Base-by-base conservation (phyloP, 2,888 invertebrate genomes). In the Scelioninae gen. 1 region DNA sequence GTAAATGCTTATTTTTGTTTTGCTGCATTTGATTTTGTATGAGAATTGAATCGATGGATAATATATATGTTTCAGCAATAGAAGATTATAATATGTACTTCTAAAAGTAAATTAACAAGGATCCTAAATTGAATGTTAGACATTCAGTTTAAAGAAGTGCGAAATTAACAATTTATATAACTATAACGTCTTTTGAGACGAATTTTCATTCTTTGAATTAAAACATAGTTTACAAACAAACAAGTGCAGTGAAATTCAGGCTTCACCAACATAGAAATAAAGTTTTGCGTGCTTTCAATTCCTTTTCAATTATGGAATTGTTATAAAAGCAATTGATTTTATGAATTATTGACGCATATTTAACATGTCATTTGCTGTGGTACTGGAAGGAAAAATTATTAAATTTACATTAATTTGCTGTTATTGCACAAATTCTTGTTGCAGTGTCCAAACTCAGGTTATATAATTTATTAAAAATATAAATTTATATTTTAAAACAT, bases 371-470 rank as follows among this genome's bases (percentile, higher is more conserved):
- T 68, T 68, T 68, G 66, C 55, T 68, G 40, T 60, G 49, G 51
- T 62, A 62, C 62, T 62, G 51, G 31, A 47, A 56, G 34, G 1
- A 11, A 72, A 29, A n/a, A 53, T 23, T 31, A 32, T 56, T 34
- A 15, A 75, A 55, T 63, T 77, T 0, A 84, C 82, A 85, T 76
- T 83, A 84, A 86, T 85, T 86, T 72, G 86, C 88, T 89, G 89
- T 85, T 86, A 83, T 75, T 86, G 89, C 89, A 89, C 89, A 88
- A 89, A 88, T 78, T 85, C 84, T 82, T 65, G 56, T 80, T n/a
- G n/a, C n/a, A n/a, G n/a, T n/a, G n/a, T n/a, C n/a, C n/a, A n/a
- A n/a, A n/a, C n/a, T n/a, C n/a, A n/a, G n/a, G n/a, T n/a, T n/a
- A n/a, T n/a, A n/a, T n/a, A n/a, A n/a, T n/a, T n/a, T n/a, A n/a